phyloP scores from a whole-genome alignment of 2,888 invertebrate species.

The Cheilosia variabilis region DNA sequence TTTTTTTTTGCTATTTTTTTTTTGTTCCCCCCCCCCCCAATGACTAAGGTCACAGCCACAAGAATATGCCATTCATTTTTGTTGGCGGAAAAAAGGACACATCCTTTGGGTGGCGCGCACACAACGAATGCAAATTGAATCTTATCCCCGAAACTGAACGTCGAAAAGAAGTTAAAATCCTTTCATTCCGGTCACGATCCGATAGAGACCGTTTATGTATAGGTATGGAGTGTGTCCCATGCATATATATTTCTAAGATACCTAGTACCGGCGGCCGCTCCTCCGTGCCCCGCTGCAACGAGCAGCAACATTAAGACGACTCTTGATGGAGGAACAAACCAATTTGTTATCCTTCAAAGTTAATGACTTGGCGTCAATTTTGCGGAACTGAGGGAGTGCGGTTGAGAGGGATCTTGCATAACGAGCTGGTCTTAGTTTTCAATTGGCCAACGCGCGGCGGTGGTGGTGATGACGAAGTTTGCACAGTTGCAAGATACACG shows the following conservation, averaged over 20 bases:
- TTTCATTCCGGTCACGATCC: conserved; percentile 74
- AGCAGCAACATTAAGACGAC: conserved; percentile 63
- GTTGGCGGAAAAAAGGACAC: conserved; percentile 57
- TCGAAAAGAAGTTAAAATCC: conserved; percentile 71
- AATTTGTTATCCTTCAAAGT: conserved; percentile 74
- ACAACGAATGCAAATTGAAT: conserved; percentile 75
- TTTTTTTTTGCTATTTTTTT: too few relatives aligned
- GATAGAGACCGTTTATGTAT: conserved; percentile 68
- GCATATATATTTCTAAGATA: conserved; percentile 33
- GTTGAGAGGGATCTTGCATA: conserved; percentile 32
- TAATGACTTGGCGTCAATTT: conserved; percentile 72
- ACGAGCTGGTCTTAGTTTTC: conserved; percentile 47
- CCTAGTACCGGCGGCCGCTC: neutral
- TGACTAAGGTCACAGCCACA: conserved; percentile 64
- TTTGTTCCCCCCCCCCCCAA: conserved; percentile 8
- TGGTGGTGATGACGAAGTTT: conserved; percentile 1
- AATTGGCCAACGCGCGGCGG: conserved; percentile 35
- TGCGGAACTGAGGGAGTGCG: conserved; percentile 37
- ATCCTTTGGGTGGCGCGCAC: conserved; percentile 48
- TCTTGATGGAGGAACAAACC: conserved; percentile 70
- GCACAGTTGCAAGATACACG: neutral
- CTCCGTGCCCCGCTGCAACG: conserved; percentile 4
- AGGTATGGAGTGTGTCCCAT: conserved; percentile 35
- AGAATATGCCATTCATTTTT: conserved; percentile 71
- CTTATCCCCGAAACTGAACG: conserved; percentile 68